Percentiles rank a stretch among this genome's conserved stretches.
Evolutionary conservation across 2,113 vertebrate genomes (phyloP).

Genomic region (Cyanoramphus novaezelandiae): DNA sequence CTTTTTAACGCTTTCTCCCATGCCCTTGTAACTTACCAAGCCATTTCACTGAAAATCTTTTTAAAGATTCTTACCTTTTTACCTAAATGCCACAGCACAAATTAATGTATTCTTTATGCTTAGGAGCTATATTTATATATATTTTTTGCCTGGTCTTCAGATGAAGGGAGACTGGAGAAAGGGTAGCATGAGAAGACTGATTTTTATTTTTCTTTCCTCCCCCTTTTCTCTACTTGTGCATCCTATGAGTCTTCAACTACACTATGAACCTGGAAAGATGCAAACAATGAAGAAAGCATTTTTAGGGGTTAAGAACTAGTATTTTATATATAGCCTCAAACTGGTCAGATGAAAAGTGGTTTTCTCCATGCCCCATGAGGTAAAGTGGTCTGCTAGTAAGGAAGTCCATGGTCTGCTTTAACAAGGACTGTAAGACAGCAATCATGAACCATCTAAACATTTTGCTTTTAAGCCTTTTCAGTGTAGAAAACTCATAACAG

Average conservation of each 20-base stretch:
- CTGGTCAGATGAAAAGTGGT: neutral
- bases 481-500: neutral
- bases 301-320: neutral
- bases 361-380: neutral
- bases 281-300: neutral
- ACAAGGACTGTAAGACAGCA: neutral
- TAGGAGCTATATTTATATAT: neutral
- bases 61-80: neutral
- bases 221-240: neutral
- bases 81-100: neutral
- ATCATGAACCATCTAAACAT: neutral
- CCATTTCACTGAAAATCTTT: neutral
- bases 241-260: neutral
- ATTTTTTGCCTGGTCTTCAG: neutral
- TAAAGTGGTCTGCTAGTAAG: neutral
- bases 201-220: neutral
- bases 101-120: neutral
- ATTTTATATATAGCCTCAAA: neutral
- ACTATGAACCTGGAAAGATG: neutral
- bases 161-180: neutral
- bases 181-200: neutral
- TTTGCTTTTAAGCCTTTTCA: neutral
- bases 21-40: neutral
- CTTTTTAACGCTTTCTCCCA: neutral
- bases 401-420: neutral